Evolutionary conservation across 2,888 invertebrate species (phyloP), one percentile per base, ranked within the genome.

Genomic region (Theretra japonica): DNA sequence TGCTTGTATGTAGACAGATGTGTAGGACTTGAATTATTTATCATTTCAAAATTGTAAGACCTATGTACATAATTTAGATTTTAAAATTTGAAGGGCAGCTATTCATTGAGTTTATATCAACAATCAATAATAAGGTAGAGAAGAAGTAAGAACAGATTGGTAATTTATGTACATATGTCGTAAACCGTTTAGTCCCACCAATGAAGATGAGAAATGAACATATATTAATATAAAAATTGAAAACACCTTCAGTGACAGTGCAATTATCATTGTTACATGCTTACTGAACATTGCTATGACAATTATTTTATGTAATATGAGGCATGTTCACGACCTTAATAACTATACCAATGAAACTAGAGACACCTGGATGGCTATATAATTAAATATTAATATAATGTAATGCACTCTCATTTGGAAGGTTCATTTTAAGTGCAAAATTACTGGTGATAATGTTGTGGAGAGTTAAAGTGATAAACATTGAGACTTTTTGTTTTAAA

Each of bases 121-220:
- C 68, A 70, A 75, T 75, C 76, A 74, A 79, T 75, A 80, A 80
- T 65, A 65, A 23, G n/a, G 21, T 65, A 65, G 53, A 21, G 62
- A 30, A 65, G 65, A 65, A 19, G 53, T 53, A 53, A n/a, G n/a
- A 53, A 19, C 65, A 41, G 65, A 41, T 65, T 65, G 81, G 80
- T 82, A 81, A 77, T 81, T 75, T 76, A 78, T 84, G 82, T 89
- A 88, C 85, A 88, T 89, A 87, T 79, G 80, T 80, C 87, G 86
- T 82, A 86, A 90, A 89, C 88, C 82, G 86, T 87, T 88, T 88
- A 88, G 90, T 91, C 90, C 91, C 92, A 91, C 92, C 91, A 84
- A 87, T 85, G 84, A 84, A 85, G 82, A 74, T 80, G 78, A 80
- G 79, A 74, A 77, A 82, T 79, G 84, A 81, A 85, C 80, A 82